Base-by-base conservation (phyloP, 1,140 invertebrate species). In the Drosophila prosaltans region DNA sequence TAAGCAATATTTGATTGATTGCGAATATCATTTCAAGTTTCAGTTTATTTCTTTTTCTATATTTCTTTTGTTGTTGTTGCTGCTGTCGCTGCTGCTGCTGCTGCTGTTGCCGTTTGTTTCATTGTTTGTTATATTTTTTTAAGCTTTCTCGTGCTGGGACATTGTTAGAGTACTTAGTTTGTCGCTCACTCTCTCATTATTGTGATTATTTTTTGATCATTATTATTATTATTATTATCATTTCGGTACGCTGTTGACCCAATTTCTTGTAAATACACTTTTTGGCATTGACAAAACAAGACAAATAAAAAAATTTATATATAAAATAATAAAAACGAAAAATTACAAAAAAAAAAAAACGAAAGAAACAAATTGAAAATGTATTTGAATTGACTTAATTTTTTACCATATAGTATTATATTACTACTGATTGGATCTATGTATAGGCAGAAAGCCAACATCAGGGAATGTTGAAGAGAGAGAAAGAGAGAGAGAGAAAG, bases 1-100 rank as follows among this genome's bases (percentile, higher is more conserved):
- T 91, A 88, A 91, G 88, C 88, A 90, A 90, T 81, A 90, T 91
- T 89, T 90, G 88, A 90, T 90, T 91, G 88, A 90, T 90, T 88
- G 88, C 89, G 60, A 90, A 90, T 90, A 91, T 73, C 84, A 70
- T 91, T 84, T 79, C 80, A 74, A 8, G 45, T 51, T 51, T 51
- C 45, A 26, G n/a, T 48, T 48, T 48, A 83, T 73, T 81, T 65
- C 88, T 80, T 77, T 80, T 80, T 86, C 71, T 16, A 16, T 16
- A 30, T 82, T 88, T 79, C 79, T 78, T 86, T 86, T 81, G 90
- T 90, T 78, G 84, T 74, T 74, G 32, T 36, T 6, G 32, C 32
- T 36, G 32, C 16, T 16, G 16, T 16, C 16, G 16, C 16, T 16
- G 16, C 28, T 30, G 28, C 28, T 30, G 28, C 28, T 65, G 69